Evolutionary conservation across 2,113 vertebrate species (phyloP), one percentile per base, ranked within the genome.

Genomic region (Emydocephalus ijimae): DNA sequence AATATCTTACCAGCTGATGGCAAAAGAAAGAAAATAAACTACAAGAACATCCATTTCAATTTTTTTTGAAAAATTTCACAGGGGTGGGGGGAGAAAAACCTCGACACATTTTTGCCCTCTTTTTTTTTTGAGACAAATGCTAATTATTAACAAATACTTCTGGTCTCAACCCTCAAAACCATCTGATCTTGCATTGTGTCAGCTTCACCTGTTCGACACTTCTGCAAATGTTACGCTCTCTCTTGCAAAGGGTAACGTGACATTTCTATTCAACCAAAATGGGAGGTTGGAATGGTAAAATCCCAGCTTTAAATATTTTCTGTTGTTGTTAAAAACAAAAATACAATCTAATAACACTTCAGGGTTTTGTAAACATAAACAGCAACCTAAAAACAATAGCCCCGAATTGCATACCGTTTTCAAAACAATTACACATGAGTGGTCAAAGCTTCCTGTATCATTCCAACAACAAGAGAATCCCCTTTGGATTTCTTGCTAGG

Each of bases 361-460:
- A 95, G 94, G 95, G 94, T 95, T 95, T 94, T 92, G 92, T 92
- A 92, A 92, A 92, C 69, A 59, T 52, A 48, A 92, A 93, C 89
- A 96, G 61, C 93, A 95, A 93, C 94, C 94, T 94, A 95, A 94
- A 94, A 96, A 92, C 52, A 93, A 94, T 86, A 55, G 95, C 92
- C 86, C 85, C 94, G 93, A 74, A n/a, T 69, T 7, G 45, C 94
- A 94, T 95, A 85, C 54, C 2, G 23, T 34, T 55, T 81, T 55
- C 89, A 92, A 95, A 94, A 88, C 85, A 85, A 92, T 3, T 57
- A 5, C 81, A 92, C 29, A 29, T 15, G 43, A 48, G 93, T 45
- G 64, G 93, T 90, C 87, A 92, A 88, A 93, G 92, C 20, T 93
- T 94, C 88, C 50, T 86, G 92, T 89, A 69, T 74, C 14, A 90